Evolutionary conservation across 2,797 vertebrate species (phyloP).

Genomic region (Allobates femoralis): DNA sequence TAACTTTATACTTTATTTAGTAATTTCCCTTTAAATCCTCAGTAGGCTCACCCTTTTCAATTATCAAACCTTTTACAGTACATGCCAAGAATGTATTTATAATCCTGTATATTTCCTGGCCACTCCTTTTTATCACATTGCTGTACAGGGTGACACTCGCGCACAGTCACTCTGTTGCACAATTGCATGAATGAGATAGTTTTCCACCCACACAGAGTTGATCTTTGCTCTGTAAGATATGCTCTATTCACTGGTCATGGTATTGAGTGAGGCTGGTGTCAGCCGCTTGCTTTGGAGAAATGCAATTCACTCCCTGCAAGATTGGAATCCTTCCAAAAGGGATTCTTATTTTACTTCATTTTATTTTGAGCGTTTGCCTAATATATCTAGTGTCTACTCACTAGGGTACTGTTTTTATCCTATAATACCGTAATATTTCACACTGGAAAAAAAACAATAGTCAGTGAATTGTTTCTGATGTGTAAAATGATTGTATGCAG

Average conservation of each 20-base stretch:
- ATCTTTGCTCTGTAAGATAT: constrained; percentile 59
- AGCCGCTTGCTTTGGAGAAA: constrained; percentile 26
- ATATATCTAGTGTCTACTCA: neutral
- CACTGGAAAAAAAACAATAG: too few species aligned
- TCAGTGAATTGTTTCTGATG: too few species aligned
- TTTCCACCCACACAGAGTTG: constrained; percentile 56
- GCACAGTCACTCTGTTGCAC: constrained; percentile 61
- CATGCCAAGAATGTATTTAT: constrained; percentile 49
- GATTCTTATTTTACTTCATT: neutral
- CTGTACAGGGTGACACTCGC: constrained; percentile 60
- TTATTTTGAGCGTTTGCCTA: neutral
- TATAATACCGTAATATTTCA: too few species aligned
- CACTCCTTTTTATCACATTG: constrained; percentile 61
- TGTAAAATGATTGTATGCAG: too few species aligned
- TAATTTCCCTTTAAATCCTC: neutral
- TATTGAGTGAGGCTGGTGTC: constrained; percentile 17
- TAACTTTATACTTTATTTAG: neutral
- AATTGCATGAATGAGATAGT: constrained; percentile 63
- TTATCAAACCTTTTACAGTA: constrained; percentile 38
- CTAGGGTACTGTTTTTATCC: neutral
- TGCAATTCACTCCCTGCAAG: constrained; percentile 9
- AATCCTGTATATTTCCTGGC: constrained; percentile 56
- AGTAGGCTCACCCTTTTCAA: neutral
- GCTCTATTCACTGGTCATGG: constrained; percentile 41
- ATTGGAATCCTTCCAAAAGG: constrained; percentile 16